Percentiles rank a stretch among this genome's conserved stretches.
phyloP scores from a whole-genome alignment of 2,113 vertebrate genomes.

The Oreotrochilus melanogaster region DNA sequence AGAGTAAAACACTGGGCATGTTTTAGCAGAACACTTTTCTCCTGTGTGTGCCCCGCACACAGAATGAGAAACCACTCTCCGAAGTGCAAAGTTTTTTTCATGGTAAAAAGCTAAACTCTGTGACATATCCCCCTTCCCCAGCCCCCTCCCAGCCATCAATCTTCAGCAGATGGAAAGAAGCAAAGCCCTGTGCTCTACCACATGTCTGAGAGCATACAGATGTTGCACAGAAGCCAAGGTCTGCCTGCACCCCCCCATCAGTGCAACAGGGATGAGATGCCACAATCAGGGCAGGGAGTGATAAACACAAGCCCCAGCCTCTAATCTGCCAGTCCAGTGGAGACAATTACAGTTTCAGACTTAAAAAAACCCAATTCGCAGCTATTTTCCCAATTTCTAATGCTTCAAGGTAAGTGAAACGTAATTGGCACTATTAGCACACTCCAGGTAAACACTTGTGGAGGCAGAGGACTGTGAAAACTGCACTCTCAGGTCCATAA shows the following conservation, averaged over 20 bases:
- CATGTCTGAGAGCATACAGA: not conserved
- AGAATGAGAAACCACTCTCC: not conserved
- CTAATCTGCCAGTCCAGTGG: not conserved
- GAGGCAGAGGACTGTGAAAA: not conserved
- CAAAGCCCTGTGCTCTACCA: not conserved
- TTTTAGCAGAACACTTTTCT: not conserved
- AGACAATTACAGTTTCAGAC: not conserved
- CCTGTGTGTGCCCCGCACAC: not conserved
- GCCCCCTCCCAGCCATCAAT: not conserved
- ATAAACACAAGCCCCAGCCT: not conserved
- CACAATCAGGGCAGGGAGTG: not conserved
- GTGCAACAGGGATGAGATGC: not conserved
- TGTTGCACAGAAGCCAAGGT: not conserved
- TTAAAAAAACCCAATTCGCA: not conserved
- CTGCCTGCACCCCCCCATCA: not conserved
- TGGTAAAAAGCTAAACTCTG: not conserved
- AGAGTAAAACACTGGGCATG: not conserved
- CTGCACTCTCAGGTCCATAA: not conserved
- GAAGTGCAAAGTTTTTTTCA: not conserved
- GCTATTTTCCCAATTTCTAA: not conserved
- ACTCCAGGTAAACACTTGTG: not conserved
- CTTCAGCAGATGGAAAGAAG: constrained; percentile 7
- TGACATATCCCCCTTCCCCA: not conserved
- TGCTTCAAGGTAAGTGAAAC: not conserved
- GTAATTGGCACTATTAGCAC: not conserved